Base-by-base conservation (phyloP, 2,113 vertebrate genomes). In the Paratilapia polleni region DNA sequence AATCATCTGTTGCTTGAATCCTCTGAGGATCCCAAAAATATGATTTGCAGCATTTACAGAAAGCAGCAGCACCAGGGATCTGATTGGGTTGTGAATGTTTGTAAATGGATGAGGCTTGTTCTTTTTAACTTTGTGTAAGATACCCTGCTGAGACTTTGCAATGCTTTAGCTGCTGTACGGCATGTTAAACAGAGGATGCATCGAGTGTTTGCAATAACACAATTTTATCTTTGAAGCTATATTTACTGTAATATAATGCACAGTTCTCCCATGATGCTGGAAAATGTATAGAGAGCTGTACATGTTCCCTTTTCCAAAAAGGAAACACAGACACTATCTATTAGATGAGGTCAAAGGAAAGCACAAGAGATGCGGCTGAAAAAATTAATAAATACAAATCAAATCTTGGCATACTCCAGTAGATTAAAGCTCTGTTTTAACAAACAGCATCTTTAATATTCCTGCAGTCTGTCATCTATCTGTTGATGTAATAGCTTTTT, bases 71-170 rank as follows among this genome's bases (percentile, higher is more conserved):
- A 36, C 62, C 47, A 31, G 31, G 82, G 64, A 77, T 60, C n/a
- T 52, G 79, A 87, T 77, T 31, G 84, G 43, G 22, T 66, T 84
- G 19, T 12, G 54, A 76, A 77, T 87, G 58, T 80, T 86, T 64
- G 43, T 31, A 74, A 78, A 79, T 54, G 68, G 64, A 87, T 22
- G 22, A 82, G 19, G 19, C 49, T 58, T 77, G 73, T 66, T 89
- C 76, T 62, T 49, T 86, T 34, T 19, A 19, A 52, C 34, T 28
- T 38, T 3, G 60, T 5, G 12, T 17, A 19, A 66, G 52, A 58
- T 8, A 22, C 13, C 77, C 28, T 1, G 73, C 74, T 76, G 52
- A 56, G 68, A 36, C 20, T 63, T 11, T 10, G 58, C 8, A 54
- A 11, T 4, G 15, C 41, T 81, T 13, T 6, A 20, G 77, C 52